These are phyloP conservation scores for Chroicocephalus ridibundus DNA, from an alignment of 2,113 vertebrate species.

Conservation along the genomic window DNA sequence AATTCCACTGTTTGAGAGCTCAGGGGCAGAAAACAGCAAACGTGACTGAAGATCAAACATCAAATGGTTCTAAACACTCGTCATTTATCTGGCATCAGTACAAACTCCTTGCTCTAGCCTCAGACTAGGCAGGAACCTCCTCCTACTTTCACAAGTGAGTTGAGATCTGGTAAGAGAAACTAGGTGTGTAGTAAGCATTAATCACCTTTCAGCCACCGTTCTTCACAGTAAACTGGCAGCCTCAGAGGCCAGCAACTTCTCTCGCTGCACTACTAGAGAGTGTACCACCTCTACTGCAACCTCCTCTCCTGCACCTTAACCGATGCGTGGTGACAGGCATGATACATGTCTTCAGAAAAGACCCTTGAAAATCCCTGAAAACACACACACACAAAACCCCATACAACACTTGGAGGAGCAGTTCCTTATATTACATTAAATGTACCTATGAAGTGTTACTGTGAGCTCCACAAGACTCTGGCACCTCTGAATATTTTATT, in stretches of 20 bases:
- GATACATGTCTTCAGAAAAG: not conserved
- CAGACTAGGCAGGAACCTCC: not conserved
- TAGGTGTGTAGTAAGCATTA: not conserved
- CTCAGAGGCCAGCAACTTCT: not conserved
- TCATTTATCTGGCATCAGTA: not conserved
- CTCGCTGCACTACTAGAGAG: not conserved
- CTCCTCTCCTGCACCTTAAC: not conserved
- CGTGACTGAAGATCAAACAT: not conserved
- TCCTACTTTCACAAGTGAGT: not conserved
- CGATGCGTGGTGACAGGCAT: not conserved
- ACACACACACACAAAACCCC: not conserved
- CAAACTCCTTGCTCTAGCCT: not conserved
- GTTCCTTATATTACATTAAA: accelerated
- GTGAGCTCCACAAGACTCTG: not conserved
- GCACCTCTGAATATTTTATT: not conserved
- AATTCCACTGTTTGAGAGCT: not conserved
- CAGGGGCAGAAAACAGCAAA: not conserved
- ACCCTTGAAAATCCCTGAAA: not conserved
- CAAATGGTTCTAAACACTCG: not conserved
- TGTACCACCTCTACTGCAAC: not conserved
- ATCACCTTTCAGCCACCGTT: not conserved
- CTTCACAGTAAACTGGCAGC: not conserved
- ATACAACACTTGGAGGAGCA: not conserved
- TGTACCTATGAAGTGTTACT: not conserved
- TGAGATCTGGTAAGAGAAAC: not conserved